Evolutionary conservation across 1,140 invertebrate genomes (phyloP).

Genomic region (Luehdorfia chinensis): DNA sequence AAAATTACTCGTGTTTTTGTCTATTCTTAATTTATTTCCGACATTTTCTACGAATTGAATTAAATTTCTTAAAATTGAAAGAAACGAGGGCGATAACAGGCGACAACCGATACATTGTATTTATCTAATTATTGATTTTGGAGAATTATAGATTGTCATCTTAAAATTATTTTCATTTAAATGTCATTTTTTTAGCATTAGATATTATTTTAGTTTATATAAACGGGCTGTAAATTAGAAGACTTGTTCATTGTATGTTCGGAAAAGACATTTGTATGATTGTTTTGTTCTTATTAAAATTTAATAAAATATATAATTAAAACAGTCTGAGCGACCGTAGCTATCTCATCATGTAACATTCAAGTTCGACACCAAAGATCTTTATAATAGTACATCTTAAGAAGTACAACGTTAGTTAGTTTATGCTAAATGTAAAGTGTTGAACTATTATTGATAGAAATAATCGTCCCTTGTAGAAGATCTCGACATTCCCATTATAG

Average conservation of each 20-base stretch:
- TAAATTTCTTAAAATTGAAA: not conserved
- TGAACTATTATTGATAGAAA: slow-evolving; percentile 33
- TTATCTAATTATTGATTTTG: no score
- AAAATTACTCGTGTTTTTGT: slow-evolving; percentile 6
- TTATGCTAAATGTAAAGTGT: slow-evolving; percentile 33
- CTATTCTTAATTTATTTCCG: slow-evolving; percentile 8
- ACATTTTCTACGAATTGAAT: not conserved
- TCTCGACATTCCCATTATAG: slow-evolving; percentile 60
- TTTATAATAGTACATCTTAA: slow-evolving; percentile 28
- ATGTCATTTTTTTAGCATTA: no score
- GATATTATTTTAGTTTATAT: no score
- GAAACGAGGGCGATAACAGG: not conserved
- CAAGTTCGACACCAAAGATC: slow-evolving; percentile 56
- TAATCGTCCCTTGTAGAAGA: slow-evolving; percentile 33
- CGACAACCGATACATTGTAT: no score
- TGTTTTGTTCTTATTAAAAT: slow-evolving; percentile 4
- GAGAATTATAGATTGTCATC: no score
- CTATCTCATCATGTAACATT: slow-evolving; percentile 22
- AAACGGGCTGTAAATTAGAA: slow-evolving; percentile 46
- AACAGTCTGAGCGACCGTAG: slow-evolving; percentile 1
- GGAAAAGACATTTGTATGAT: slow-evolving; percentile 27
- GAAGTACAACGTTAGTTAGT: slow-evolving; percentile 22
- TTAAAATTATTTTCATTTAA: no score
- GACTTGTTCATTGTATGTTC: slow-evolving; percentile 37
- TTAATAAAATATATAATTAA: no score